A percentile compares a stretch with the other conserved stretches of the same genome.
Evolutionary conservation across 2,888 invertebrate genomes (phyloP).

Genomic region (Aproaerema taeniolella): DNA sequence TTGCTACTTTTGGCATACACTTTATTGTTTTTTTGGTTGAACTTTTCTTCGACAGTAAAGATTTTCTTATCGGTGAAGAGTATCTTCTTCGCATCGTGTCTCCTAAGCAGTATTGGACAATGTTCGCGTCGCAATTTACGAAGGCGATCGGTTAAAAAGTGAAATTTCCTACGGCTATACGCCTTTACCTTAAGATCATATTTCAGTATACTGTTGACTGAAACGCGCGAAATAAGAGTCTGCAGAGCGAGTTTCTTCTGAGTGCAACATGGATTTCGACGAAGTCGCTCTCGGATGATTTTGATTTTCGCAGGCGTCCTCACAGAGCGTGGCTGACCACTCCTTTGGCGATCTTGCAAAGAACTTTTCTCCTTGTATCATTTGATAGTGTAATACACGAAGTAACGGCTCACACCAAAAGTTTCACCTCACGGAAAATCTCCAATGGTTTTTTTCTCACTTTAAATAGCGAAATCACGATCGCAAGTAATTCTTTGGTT

Average conservation of each 20-base stretch:
- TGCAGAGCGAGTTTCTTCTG: conserved; percentile 10
- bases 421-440: conserved; percentile 4
- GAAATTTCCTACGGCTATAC: conserved; percentile 1
- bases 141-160: conserved; percentile 5
- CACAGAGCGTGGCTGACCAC: conserved; percentile 4
- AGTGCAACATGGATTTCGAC: conserved; percentile 5
- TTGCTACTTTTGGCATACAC: too few species aligned
- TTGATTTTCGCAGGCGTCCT: conserved; percentile 1
- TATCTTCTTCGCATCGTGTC: conserved; percentile 8
- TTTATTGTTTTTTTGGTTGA: too few species aligned
- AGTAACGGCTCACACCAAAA: conserved; percentile 3
- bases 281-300: conserved; percentile 6
- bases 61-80: conserved; percentile 8
- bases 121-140: conserved; percentile 4
- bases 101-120: conserved; percentile 6
- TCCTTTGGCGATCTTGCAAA: conserved; percentile 2
- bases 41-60: conserved; percentile 10
- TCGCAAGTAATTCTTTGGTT: background rate
- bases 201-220: conserved; percentile 11
- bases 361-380: conserved; percentile 1
- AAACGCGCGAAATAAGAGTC: conserved; percentile 9
- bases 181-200: conserved; percentile 3
- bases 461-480: background rate
- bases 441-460: conserved; percentile 2
- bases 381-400: conserved; percentile 6